Evolutionary conservation across 2,113 vertebrate genomes (phyloP).

Genomic region (Trematocara variabile): DNA sequence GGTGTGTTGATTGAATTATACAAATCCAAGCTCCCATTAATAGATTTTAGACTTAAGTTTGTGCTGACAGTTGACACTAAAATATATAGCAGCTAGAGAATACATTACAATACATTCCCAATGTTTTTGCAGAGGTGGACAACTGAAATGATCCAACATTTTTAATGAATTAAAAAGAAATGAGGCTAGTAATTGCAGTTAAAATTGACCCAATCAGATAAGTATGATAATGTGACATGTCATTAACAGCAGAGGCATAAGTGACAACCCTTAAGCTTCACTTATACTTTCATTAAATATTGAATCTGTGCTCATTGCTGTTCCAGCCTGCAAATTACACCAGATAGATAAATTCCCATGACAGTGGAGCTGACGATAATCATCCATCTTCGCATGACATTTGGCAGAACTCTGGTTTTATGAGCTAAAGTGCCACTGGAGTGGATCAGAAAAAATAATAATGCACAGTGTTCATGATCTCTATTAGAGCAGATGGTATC

Average conservation of each 20-base stretch:
- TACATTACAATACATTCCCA: not conserved
- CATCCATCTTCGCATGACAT: conserved; percentile 62
- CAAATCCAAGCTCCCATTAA: conserved; percentile 15
- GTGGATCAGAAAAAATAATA: conserved; percentile 63
- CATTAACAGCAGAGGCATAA: conserved; percentile 58
- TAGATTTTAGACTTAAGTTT: conserved; percentile 27
- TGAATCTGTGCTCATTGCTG: conserved; percentile 58
- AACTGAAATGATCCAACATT: conserved; percentile 40
- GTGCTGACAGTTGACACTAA: conserved; percentile 10
- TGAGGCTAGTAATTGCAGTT: conserved; percentile 43
- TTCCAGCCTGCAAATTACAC: conserved; percentile 60
- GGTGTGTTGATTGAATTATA: conserved; percentile 64
- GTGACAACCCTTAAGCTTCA: conserved; percentile 71
- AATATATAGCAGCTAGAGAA: not conserved
- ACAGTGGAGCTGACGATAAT: conserved; percentile 53
- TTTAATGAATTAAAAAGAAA: conserved; percentile 56
- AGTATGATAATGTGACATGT: conserved; percentile 62
- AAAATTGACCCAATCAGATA: conserved; percentile 58
- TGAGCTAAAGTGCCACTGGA: conserved; percentile 60
- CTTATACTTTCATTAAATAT: conserved; percentile 72
- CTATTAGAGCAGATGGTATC: conserved; percentile 53
- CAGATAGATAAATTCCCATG: conserved; percentile 68
- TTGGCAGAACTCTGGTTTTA: conserved; percentile 66
- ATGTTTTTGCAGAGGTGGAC: conserved; percentile 36
- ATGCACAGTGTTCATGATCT: conserved; percentile 53